A percentile compares a stretch with the other conserved stretches of the same genome.
Conservation (phyloP, 2,888 invertebrate genomes). For the Yponomeuta plumbellus region DNA sequence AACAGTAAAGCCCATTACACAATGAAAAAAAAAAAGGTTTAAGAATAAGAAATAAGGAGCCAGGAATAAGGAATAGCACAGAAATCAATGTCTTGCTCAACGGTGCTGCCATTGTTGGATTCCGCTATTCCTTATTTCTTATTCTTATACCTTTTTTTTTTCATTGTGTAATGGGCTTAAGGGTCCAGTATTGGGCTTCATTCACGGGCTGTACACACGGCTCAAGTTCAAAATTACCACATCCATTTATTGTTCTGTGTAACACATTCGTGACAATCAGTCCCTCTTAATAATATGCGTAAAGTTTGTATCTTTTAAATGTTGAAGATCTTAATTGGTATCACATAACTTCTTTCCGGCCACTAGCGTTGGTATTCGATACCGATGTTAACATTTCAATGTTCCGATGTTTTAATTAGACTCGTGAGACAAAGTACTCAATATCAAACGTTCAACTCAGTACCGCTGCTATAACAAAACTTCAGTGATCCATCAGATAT, state of each 20-base stretch:
- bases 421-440: neutral
- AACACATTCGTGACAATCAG: neutral
- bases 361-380: neutral
- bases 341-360: conserved; percentile 14
- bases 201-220: neutral
- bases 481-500: no score
- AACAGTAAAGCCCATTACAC: no score
- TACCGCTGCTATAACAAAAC: no score
- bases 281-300: conserved; percentile 14
- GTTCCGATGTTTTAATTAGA: conserved; percentile 13
- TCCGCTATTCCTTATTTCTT: no score
- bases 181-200: no score
- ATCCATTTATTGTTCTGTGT: neutral
- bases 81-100: no score
- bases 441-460: neutral
- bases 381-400: conserved; percentile 13
- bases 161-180: no score
- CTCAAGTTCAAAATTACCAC: neutral
- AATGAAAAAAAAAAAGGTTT: no score
- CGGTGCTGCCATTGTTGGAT: no score
- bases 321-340: conserved; percentile 16
- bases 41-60: no score
- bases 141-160: no score
- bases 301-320: conserved; percentile 17
- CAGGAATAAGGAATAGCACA: no score